Conservation (phyloP, 1,140 invertebrate species). For the Metopolophium dirhodum region DNA sequence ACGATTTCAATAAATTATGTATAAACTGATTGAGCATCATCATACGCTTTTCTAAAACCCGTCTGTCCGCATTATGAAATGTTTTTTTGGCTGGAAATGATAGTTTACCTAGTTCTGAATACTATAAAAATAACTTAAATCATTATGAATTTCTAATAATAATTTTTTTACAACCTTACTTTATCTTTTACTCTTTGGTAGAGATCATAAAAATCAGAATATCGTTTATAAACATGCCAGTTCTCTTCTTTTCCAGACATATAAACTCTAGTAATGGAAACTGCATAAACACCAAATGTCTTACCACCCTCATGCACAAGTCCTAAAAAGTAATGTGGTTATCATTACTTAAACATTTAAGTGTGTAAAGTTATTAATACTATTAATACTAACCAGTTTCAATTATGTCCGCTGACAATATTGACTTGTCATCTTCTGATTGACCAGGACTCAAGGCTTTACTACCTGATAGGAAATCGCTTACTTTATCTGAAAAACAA, state of each 20-base stretch:
- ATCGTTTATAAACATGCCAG: constrained; percentile 83
- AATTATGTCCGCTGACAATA: constrained; percentile 73
- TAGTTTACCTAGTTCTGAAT: constrained; percentile 78
- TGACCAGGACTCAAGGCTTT: constrained; percentile 45
- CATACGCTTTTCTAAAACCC: constrained; percentile 86
- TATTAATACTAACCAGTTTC: constrained; percentile 67
- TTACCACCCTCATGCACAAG: constrained; percentile 80
- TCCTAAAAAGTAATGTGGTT: constrained; percentile 63
- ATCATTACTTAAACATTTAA: neutral
- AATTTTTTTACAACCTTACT: constrained; percentile 62
- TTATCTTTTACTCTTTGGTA: constrained; percentile 79
- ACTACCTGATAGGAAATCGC: constrained; percentile 31
- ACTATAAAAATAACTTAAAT: constrained; percentile 67
- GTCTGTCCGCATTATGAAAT: constrained; percentile 89
- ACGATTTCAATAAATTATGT: constrained; percentile 71
- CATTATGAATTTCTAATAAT: neutral
- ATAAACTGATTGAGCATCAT: constrained; percentile 85
- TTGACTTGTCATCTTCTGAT: constrained; percentile 60
- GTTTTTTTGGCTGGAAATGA: constrained; percentile 92
- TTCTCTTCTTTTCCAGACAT: constrained; percentile 71
- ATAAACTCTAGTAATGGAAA: constrained; percentile 76
- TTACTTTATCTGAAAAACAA: constrained; percentile 47
- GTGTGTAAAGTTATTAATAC: neutral
- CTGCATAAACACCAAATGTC: constrained; percentile 88
- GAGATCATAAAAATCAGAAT: constrained; percentile 92